Conservation (phyloP, 2,888 invertebrate genomes). For the Emmelina monodactyla region DNA sequence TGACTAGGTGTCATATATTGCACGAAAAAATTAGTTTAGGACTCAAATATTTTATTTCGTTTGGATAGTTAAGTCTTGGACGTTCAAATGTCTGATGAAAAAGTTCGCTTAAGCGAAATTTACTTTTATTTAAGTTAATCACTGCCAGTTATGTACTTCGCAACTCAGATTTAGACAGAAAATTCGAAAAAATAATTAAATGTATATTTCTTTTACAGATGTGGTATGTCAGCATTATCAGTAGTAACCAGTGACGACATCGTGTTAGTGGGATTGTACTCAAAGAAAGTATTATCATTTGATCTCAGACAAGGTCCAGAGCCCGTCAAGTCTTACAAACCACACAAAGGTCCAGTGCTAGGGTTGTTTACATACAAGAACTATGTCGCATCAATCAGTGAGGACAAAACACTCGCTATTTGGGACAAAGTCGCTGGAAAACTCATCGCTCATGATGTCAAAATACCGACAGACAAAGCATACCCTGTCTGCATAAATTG, state of each 20-base stretch:
- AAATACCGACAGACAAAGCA: slow-evolving; percentile 41
- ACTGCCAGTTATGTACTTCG: background rate
- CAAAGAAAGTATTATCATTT: slow-evolving; percentile 60
- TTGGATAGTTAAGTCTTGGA: too few relatives aligned
- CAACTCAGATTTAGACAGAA: background rate
- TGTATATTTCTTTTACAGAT: slow-evolving; percentile 30
- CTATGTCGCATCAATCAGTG: slow-evolving; percentile 65
- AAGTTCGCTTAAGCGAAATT: too few relatives aligned
- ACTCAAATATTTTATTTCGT: too few relatives aligned
- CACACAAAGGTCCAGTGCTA: slow-evolving; percentile 63
- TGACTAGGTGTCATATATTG: too few relatives aligned
- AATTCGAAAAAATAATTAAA: background rate
- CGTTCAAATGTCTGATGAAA: too few relatives aligned
- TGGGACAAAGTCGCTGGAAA: slow-evolving; percentile 64
- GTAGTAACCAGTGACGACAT: slow-evolving; percentile 49
- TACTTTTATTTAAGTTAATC: background rate
- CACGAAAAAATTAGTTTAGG: too few relatives aligned
- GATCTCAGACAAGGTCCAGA: slow-evolving; percentile 49
- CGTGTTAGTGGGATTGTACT: slow-evolving; percentile 62
- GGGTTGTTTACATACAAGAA: slow-evolving; percentile 38
- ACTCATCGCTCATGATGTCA: slow-evolving; percentile 37
- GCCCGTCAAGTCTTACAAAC: slow-evolving; percentile 47
- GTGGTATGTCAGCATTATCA: slow-evolving; percentile 62
- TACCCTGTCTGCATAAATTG: slow-evolving; percentile 52
- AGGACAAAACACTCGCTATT: slow-evolving; percentile 64